Evolutionary conservation across 2,797 vertebrate genomes (phyloP).

Genomic region (Chlorospingus flavigularis): DNA sequence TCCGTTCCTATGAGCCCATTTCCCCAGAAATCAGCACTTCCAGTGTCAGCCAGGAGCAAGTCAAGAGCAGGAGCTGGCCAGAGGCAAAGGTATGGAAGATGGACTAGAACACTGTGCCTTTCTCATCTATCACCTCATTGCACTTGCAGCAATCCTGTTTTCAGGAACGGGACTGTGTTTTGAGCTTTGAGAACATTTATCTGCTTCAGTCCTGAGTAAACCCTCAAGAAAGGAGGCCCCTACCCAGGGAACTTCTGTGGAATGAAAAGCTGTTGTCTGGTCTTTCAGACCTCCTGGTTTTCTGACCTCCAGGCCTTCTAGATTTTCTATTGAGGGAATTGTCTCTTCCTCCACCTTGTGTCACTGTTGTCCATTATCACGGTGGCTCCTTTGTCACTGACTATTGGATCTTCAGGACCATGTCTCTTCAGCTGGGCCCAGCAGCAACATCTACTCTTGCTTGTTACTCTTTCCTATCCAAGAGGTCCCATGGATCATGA

Average conservation of each 20-base stretch:
- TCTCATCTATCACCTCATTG: background rate
- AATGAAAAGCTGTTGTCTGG: background rate
- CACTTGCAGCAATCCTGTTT: background rate
- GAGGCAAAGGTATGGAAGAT: constrained; percentile 54
- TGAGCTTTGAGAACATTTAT: background rate
- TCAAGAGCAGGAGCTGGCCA: constrained; percentile 69
- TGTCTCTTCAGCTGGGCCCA: background rate
- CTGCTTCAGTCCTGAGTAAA: background rate
- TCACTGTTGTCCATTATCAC: background rate
- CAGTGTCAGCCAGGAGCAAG: constrained; percentile 69
- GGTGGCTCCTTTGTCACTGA: fast-evolving
- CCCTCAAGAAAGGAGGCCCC: background rate
- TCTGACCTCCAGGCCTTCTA: background rate
- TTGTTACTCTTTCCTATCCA: background rate
- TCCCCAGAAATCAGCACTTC: constrained; percentile 72
- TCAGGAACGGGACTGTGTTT: background rate
- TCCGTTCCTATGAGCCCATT: constrained; percentile 80
- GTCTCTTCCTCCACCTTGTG: background rate
- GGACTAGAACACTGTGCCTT: background rate
- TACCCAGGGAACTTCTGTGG: background rate
- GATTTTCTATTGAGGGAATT: background rate
- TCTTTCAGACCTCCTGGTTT: background rate
- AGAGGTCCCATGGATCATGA: background rate
- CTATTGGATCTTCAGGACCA: background rate
- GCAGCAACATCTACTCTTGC: background rate